Conservation (phyloP, 2,888 invertebrate genomes). For the Aphodius granarius region DNA sequence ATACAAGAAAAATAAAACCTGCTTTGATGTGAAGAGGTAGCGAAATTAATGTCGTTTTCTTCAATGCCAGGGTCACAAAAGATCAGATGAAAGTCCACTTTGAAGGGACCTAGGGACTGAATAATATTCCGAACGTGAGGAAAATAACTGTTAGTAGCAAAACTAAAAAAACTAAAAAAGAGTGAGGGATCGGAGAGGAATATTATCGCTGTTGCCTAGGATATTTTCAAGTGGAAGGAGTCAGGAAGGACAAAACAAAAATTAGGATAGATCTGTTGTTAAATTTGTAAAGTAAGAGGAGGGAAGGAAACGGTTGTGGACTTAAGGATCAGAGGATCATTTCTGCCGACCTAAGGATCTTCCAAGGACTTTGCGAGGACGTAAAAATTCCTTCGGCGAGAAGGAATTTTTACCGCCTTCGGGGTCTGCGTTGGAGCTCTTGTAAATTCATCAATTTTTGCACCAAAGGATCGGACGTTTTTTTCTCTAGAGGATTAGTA, state of each 20-base stretch:
- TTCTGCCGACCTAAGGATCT: neutral
- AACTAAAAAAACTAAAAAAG: neutral
- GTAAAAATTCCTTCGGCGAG: neutral
- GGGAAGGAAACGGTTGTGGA: conserved; percentile 10
- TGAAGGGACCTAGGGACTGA: conserved; percentile 12
- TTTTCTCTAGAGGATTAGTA: neutral
- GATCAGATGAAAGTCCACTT: conserved; percentile 6
- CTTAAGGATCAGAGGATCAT: neutral
- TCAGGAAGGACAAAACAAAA: neutral
- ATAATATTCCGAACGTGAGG: conserved; percentile 11
- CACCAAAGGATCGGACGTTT: neutral
- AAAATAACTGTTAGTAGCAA: neutral
- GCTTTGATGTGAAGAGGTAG: neutral
- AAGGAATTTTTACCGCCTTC: neutral
- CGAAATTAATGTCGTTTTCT: conserved; percentile 15
- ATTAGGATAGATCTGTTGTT: neutral
- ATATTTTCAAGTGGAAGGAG: conserved; percentile 11
- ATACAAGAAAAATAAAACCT: neutral
- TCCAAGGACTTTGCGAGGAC: neutral
- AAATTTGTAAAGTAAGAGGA: neutral
- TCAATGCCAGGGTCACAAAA: conserved; percentile 12
- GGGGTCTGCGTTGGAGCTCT: neutral
- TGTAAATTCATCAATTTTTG: neutral
- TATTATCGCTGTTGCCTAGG: conserved; percentile 13
- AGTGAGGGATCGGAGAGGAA: neutral